A percentile compares a stretch with the other conserved stretches of the same genome.
Conservation (phyloP, 2,888 invertebrate species). For the Brassicogethes aeneus region DNA sequence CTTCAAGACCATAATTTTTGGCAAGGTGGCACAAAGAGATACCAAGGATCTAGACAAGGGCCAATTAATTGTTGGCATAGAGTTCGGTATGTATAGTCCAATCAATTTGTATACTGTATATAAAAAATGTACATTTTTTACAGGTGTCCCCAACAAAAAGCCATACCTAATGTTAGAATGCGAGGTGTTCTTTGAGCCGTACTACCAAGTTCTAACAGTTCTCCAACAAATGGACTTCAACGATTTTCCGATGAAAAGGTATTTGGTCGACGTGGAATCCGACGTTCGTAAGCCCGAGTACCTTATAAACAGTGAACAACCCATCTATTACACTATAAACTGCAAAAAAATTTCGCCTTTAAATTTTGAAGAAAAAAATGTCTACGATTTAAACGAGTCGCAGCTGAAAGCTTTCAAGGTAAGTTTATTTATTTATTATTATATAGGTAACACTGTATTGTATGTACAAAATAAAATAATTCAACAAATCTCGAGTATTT, state of each 20-base stretch:
- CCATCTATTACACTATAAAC: slow-evolving; percentile 14
- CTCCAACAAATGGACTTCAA: slow-evolving; percentile 50
- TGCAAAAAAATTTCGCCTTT: slow-evolving; percentile 10
- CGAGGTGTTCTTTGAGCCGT: slow-evolving; percentile 74
- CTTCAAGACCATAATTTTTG: slow-evolving; percentile 61
- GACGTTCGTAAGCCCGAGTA: slow-evolving; percentile 12
- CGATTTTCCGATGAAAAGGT: slow-evolving; percentile 61
- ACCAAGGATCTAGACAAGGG: slow-evolving; percentile 44
- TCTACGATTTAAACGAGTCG: slow-evolving; percentile 33
- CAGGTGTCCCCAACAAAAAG: background rate
- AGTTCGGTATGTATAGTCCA: background rate
- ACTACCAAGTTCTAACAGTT: slow-evolving; percentile 62
- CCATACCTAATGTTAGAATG: slow-evolving; percentile 64
- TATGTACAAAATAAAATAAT: too few relatives aligned
- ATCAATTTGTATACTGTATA: too few relatives aligned
- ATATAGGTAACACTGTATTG: too few relatives aligned
- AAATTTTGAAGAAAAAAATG: slow-evolving; percentile 5
- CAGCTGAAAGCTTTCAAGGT: slow-evolving; percentile 59
- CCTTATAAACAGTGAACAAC: slow-evolving; percentile 3
- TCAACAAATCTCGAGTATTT: too few relatives aligned
- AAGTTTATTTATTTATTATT: slow-evolving; percentile 67
- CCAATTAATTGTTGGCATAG: slow-evolving; percentile 41
- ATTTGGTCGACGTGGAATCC: slow-evolving; percentile 50
- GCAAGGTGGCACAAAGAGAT: slow-evolving; percentile 55
- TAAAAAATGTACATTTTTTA: too few relatives aligned